Evolutionary conservation across 37 sponge, comb jelly and placozoan species (phyloP).

Genomic region (Chondrosia reniformis): DNA sequence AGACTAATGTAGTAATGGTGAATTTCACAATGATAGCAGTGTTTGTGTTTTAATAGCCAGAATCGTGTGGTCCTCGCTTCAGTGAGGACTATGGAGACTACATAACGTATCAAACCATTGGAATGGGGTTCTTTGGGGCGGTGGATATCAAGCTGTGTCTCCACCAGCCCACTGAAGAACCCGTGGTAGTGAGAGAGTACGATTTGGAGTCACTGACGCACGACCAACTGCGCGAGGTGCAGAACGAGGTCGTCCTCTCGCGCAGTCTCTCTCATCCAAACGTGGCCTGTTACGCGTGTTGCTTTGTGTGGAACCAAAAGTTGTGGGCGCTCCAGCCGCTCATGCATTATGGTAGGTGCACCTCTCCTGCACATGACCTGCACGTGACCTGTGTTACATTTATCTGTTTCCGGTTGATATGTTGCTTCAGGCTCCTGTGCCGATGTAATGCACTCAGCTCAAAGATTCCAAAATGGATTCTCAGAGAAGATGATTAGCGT

Average conservation of each 20-base stretch:
- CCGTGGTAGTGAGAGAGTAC: slow-evolving; percentile 42
- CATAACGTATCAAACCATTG: slow-evolving; percentile 12
- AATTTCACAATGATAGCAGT: too few species aligned
- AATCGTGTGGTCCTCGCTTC: too few species aligned
- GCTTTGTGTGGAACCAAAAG: slow-evolving; percentile 44
- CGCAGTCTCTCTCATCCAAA: slow-evolving; percentile 48
- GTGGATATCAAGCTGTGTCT: slow-evolving; percentile 41
- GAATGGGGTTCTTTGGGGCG: slow-evolving; percentile 39
- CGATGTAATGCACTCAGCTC: slow-evolving; percentile 80
- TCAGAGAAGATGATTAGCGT: slow-evolving; percentile 53
- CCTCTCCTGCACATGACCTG: neutral
- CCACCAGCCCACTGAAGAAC: slow-evolving; percentile 22
- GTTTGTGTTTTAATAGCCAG: too few species aligned
- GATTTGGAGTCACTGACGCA: slow-evolving; percentile 46
- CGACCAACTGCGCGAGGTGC: slow-evolving; percentile 54
- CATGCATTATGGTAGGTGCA: slow-evolving; percentile 73
- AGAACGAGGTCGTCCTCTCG: slow-evolving; percentile 57
- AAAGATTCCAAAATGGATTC: slow-evolving; percentile 69
- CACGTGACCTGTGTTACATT: neutral
- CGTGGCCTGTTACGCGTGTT: slow-evolving; percentile 36
- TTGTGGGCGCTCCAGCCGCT: slow-evolving; percentile 67
- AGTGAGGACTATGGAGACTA: too few species aligned
- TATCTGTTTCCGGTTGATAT: neutral
- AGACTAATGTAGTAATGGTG: too few species aligned
- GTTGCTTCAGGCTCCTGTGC: slow-evolving; percentile 72